phyloP scores from a whole-genome alignment of 2,888 invertebrate genomes.

The Nectonema munidae region DNA sequence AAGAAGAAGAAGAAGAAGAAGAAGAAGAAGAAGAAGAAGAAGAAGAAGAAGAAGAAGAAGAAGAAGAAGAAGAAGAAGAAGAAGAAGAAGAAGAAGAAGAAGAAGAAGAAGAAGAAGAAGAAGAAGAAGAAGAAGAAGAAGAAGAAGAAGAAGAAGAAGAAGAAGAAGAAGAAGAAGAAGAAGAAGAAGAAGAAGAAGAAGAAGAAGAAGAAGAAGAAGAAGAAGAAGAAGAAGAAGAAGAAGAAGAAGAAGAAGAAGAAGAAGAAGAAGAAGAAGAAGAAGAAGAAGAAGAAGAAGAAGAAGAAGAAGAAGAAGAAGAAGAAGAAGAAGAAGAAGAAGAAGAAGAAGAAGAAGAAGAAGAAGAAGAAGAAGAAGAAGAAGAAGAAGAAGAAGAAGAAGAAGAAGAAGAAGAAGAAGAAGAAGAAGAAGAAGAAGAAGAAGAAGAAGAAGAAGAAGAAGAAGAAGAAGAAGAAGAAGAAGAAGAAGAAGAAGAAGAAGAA shows the following conservation, averaged over 20 bases:
- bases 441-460: slow-evolving; percentile 5
- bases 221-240: slow-evolving; percentile 5
- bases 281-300: slow-evolving; percentile 5
- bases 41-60: slow-evolving; percentile 5
- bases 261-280: slow-evolving; percentile 5
- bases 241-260: slow-evolving; percentile 5
- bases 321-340: slow-evolving; percentile 5
- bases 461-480: slow-evolving; percentile 5
- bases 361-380: slow-evolving; percentile 5
- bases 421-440: slow-evolving; percentile 5
- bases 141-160: no score
- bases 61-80: no score
- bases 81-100: no score
- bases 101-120: no score
- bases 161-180: slow-evolving; percentile 5
- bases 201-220: slow-evolving; percentile 5
- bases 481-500: slow-evolving; percentile 5
- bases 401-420: slow-evolving; percentile 5
- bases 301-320: slow-evolving; percentile 5
- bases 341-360: slow-evolving; percentile 5
- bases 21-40: slow-evolving; percentile 5
- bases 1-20: slow-evolving; percentile 5
- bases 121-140: no score
- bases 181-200: slow-evolving; percentile 5
- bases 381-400: slow-evolving; percentile 5